Evolutionary conservation across 2,888 invertebrate species (phyloP).

Genomic region (Acleris cristana): DNA sequence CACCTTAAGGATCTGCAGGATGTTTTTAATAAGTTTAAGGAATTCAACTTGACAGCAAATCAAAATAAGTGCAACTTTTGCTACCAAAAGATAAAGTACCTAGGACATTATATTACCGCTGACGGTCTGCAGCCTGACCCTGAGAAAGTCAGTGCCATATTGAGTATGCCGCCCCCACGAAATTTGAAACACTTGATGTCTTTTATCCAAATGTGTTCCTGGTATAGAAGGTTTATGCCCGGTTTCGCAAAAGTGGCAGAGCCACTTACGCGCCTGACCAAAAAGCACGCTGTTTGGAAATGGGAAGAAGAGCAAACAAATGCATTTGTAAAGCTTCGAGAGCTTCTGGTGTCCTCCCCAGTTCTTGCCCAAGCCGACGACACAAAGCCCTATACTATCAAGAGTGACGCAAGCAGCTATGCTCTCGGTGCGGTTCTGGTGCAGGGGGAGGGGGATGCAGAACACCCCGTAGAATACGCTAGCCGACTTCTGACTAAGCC

Average conservation of each 20-base stretch:
- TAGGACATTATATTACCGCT: slow-evolving; percentile 25
- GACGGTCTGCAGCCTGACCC: slow-evolving; percentile 34
- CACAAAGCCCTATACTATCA: slow-evolving; percentile 33
- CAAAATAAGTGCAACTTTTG: slow-evolving; percentile 40
- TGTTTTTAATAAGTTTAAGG: slow-evolving; percentile 34
- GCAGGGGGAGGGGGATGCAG: slow-evolving; percentile 39
- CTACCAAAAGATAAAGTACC: slow-evolving; percentile 32
- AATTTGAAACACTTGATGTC: slow-evolving; percentile 37
- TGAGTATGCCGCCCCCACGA: slow-evolving; percentile 15
- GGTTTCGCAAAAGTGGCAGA: slow-evolving; percentile 42
- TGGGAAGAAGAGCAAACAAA: slow-evolving; percentile 42
- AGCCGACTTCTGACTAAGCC: slow-evolving; percentile 43
- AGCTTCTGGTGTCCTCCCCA: slow-evolving; percentile 40
- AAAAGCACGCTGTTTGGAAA: slow-evolving; percentile 44
- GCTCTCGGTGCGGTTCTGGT: slow-evolving; percentile 39
- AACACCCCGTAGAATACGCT: slow-evolving; percentile 42
- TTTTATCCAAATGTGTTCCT: slow-evolving; percentile 22
- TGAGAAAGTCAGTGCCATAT: slow-evolving; percentile 36
- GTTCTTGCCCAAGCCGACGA: slow-evolving; percentile 40
- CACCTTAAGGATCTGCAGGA: slow-evolving; percentile 43
- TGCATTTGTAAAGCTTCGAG: slow-evolving; percentile 43
- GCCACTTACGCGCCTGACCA: slow-evolving; percentile 45
- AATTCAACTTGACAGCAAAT: slow-evolving; percentile 23
- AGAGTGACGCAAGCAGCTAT: slow-evolving; percentile 38
- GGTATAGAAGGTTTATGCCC: slow-evolving; percentile 44